Evolutionary conservation across 1,140 invertebrate genomes (phyloP), one percentile per base, ranked within the genome.

Genomic region (Listronotus oregonensis): DNA sequence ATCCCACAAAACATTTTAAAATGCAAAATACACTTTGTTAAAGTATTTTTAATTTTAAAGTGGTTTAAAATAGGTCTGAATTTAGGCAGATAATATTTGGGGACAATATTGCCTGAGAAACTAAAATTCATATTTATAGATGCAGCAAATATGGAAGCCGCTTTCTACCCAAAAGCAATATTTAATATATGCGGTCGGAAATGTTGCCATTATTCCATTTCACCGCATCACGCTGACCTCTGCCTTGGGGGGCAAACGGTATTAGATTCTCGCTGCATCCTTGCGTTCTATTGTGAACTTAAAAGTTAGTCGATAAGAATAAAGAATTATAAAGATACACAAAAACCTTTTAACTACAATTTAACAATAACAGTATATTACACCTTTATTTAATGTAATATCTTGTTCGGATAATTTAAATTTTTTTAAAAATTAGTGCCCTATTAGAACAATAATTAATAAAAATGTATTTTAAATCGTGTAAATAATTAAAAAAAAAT

Each of bases 131-230:
- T 46, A 61, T 61, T 61, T 61, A 61, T 52, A 47, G 58, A 21
- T 27, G 34, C 47, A 37, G 37, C 58, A 47, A 61, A 61, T 61
- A 51, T 47, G 31, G 58, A 40, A 61, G 49, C 54, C 43, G 56
- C 39, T 58, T 47, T 27, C 39, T 39, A 27, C 17, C 56, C 56
- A 59, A 61, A 61, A 61, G 58, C 58, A 61, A 61, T 61, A 61
- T 61, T 47, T 42, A 61, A 61, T 27, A 46, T 51, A 61, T 61
- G 58, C 49, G 58, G 58, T 32, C 12, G 46, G 58, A 61, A 61
- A 61, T 61, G 58, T 61, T 46, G 58, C 58, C 47, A 61, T 61
- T 61, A 61, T 61, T 61, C 58, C 58, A 46, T 42, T 61, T 37
- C 18, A 51, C 47, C 58, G 58, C 47, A 61, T 61, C 58, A n/a